Evolutionary conservation across 2,113 vertebrate species (phyloP), one percentile per base, ranked within the genome.

Genomic region (Thinocorus orbignyianus): DNA sequence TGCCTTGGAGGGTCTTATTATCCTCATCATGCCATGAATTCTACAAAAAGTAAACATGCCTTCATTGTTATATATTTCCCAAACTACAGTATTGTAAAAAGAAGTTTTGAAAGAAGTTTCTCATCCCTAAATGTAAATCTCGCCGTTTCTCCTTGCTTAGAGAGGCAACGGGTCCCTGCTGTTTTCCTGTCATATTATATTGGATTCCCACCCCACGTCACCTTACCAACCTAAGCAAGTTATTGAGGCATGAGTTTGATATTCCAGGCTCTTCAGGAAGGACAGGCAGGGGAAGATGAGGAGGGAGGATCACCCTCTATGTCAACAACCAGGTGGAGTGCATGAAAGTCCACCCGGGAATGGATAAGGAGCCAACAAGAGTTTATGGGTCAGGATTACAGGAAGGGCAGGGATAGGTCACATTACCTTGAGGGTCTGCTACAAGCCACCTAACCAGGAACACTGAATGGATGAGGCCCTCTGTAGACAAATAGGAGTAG

Each of bases 1-100:
- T 98, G 96, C 95, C 93, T 97, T 97, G 87, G 94, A 98, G 95
- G 93, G 70, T 96, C 92, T 97, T 98, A 97, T 97, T 98, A 97
- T 97, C 86, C 81, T 97, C 97, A 91, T 93, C 90, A 95, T 92
- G 84, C 90, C 96, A 96, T 95, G 96, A 97, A 97, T 97, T 97
- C 96, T 57, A 95, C 83, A 94, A 88, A 97, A 97, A 97, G 86
- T 90, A 98, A 98, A 97, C 90, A 97, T 85, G 86, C 69, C 55
- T 95, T 96, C 88, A 85, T 85, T 97, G 85, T 91, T 92, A 60
- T 60, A 20, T 90, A 93, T 96, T 96, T 97, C 91, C 95, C 79
- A 97, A 90, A 79, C 33, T 95, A 80, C 64, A 95, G 25, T 24
- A 33, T 33, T 60, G 57, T 86, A 93, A 95, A 73, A 33, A 88